Evolutionary conservation across 2,888 invertebrate species (phyloP), one percentile per base, ranked within the genome.

Genomic region (Steinernema scapterisci): DNA sequence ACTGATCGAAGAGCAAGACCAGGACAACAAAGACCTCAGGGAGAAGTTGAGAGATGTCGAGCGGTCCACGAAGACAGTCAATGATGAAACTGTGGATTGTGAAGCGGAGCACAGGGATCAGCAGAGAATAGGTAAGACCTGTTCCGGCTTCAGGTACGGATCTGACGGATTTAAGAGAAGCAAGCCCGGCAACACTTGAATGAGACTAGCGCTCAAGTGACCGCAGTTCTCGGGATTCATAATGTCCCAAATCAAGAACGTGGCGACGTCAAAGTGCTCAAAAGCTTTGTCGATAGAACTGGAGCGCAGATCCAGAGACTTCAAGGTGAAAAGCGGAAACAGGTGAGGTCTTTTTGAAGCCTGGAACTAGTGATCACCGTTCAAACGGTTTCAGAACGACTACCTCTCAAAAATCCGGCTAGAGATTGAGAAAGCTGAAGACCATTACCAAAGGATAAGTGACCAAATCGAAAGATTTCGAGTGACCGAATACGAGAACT

Each of bases 331-430:
- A 63, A 63, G 27, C 6, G 31, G 7, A 63, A 27, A 16, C 63
- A 63, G 63, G 63, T 23, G 6, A 54, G 54, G 5, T 21, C 7
- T 54, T 23, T 23, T 54, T 54, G 25, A 21, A 11, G 16, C 45
- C 51, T 51, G 6, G 19, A 51, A 19, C 19, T 19, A 51, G 27
- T 54, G 13, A 54, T 23, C 25, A 7, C 23, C 9, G 6, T n/a
- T n/a, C n/a, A n/a, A n/a, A n/a, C n/a, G n/a, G n/a, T 63, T 31
- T 27, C n/a, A 63, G 63, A 31, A 63, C 27, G 63, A 63, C 9
- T 63, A 63, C 63, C 31, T 31, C 5, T 6, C 25, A 31, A 31
- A 63, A 19, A 25, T 63, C 1, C 63, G 27, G 11, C 13, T 16
- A 1, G 63, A 63, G n/a, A 63, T 63, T 6, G 7, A 16, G 6